Conservation (phyloP, 2,888 invertebrate genomes). For the Ethmia dodecea region DNA sequence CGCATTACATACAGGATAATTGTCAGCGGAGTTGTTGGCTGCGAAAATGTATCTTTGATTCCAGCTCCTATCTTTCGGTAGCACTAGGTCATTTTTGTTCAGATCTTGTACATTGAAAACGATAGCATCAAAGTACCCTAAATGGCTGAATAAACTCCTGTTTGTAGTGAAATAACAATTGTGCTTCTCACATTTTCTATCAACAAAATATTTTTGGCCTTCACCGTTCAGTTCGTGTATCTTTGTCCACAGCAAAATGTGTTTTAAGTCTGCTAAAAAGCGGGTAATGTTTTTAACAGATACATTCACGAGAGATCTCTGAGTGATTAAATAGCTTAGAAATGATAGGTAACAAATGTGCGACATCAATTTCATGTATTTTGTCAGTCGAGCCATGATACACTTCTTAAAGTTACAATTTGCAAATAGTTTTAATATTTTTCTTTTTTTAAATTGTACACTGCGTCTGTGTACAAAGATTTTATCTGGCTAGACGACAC, state of each 20-base stretch:
- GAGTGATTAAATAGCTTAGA: conserved; percentile 22
- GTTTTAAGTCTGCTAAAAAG: conserved; percentile 43
- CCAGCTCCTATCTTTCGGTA: conserved; percentile 34
- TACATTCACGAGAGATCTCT: conserved; percentile 17
- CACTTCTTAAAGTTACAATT: too few relatives aligned
- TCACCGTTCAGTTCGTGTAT: conserved; percentile 31
- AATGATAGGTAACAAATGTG: conserved; percentile 25
- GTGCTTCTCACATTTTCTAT: conserved; percentile 30
- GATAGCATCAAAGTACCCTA: conserved; percentile 52
- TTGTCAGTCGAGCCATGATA: conserved; percentile 28
- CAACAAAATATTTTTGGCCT: conserved; percentile 39
- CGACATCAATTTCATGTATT: conserved; percentile 23
- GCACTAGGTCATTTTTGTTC: conserved; percentile 18
- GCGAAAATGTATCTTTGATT: conserved; percentile 59
- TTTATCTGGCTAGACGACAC: too few relatives aligned
- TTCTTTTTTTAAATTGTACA: too few relatives aligned
- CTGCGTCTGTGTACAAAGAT: too few relatives aligned
- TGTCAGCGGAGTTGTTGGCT: conserved; percentile 53
- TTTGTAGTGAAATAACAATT: conserved; percentile 58
- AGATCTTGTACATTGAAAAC: conserved; percentile 49
- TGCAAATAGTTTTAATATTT: too few relatives aligned
- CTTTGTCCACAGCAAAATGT: conserved; percentile 52
- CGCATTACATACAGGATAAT: conserved; percentile 47
- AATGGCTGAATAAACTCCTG: conserved; percentile 35
- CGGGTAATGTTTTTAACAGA: conserved; percentile 31